Conservation (phyloP, 2,888 invertebrate genomes). For the Caenorhabditis macrosperma region DNA sequence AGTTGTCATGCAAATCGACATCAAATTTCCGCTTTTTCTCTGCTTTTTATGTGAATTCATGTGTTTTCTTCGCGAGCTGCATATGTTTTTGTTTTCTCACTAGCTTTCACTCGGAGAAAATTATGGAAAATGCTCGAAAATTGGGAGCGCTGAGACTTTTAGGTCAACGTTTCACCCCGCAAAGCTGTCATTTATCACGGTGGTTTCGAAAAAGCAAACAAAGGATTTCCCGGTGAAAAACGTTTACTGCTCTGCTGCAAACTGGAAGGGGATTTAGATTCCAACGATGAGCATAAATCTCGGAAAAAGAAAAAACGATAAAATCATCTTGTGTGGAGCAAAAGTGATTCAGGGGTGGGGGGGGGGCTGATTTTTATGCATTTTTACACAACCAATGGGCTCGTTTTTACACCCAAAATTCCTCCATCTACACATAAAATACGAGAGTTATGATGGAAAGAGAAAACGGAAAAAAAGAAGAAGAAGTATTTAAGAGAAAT, state of each 20-base stretch:
- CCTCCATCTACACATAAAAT: constrained; percentile 32
- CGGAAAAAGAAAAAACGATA: constrained; percentile 3
- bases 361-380: constrained; percentile 35
- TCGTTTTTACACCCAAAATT: constrained; percentile 9
- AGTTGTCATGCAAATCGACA: constrained; percentile 49
- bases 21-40: constrained; percentile 38
- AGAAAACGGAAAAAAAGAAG: constrained; percentile 12
- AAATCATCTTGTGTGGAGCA: constrained; percentile 4
- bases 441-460: constrained; percentile 21
- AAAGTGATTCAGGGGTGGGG: constrained; percentile 19
- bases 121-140: background rate
- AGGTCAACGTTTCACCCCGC: constrained; percentile 16
- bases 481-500: background rate
- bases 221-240: constrained; percentile 6
- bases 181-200: background rate
- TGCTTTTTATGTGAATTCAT: background rate
- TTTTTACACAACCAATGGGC: constrained; percentile 19
- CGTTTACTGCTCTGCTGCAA: too few relatives aligned
- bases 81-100: background rate
- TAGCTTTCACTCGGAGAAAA: background rate
- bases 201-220: constrained; percentile 5
- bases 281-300: too few relatives aligned
- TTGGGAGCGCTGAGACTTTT: background rate
- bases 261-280: too few relatives aligned
- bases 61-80: background rate